Evolutionary conservation across 2,888 invertebrate genomes (phyloP), one percentile per base, ranked within the genome.

Genomic region (Dynastes maya): DNA sequence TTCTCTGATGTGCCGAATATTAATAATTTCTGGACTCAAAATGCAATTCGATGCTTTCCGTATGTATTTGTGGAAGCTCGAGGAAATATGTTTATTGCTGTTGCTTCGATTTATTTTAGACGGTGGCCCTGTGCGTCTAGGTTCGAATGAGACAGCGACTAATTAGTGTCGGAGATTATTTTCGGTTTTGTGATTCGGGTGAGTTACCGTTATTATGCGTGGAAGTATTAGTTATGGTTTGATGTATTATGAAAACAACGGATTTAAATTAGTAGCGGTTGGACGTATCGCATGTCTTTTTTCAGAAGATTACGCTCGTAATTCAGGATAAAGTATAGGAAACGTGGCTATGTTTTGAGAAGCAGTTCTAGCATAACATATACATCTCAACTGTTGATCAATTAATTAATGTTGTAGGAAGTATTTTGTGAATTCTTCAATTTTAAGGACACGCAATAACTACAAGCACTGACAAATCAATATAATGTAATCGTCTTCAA

Each of bases 221-320:
- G 71, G 37, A 58, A 22, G 71, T 71, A 58, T 71, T 71, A 71
- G 71, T 71, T 71, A 71, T 71, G 72, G 58, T 72, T 72, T 72
- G 72, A 72, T 72, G 72, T 58, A 72, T 72, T 72, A 22, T 58
- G 72, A 37, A 72, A 72, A 72, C 72, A 72, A 58, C 58, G 37
- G 72, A 58, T 58, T 72, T 72, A 72, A 72, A 58, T 68, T 68
- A 68, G 51, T 68, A 68, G 29, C 63, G 29, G 51, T 68, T 37
- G 11, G 27, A 51, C 68, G 29, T 68, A 29, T 40, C 72, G 72
- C 40, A 58, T 71, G 37, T 45, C 37, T 37, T n/a, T 72, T 13
- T 22, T 5, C 1, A n/a, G 40, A 45, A 72, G 58, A 67, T 58
- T 72, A 61, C 40, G 37, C 45, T 6, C 58, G 22, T 72, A 72